phyloP scores from a whole-genome alignment of 2,113 vertebrate genomes.

The Hemiprocne comata region DNA sequence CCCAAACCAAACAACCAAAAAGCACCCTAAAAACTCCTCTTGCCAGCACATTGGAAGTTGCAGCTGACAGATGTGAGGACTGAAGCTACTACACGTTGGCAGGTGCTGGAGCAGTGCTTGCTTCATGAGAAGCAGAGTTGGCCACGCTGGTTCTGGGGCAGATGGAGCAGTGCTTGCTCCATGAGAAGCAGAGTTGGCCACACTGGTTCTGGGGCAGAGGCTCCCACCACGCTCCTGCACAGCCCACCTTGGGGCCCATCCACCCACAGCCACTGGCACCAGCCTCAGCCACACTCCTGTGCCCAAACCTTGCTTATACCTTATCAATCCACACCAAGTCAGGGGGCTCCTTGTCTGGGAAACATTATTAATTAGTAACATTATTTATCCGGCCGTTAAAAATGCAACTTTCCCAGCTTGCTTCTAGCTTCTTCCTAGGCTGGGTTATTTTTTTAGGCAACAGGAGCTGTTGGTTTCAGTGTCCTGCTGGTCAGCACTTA shows the following conservation, averaged over 20 bases:
- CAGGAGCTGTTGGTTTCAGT: neutral
- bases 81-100: no score
- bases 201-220: neutral
- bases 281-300: neutral
- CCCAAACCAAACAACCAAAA: neutral
- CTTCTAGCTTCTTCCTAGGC: neutral
- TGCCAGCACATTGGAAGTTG: no score
- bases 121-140: no score
- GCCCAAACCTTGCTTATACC: accelerated
- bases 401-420: neutral
- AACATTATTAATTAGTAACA: neutral
- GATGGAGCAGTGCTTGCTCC: neutral
- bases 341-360: neutral
- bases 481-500: neutral
- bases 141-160: no score
- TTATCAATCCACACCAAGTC: neutral
- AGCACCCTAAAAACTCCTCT: neutral
- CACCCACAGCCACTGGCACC: accelerated
- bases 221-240: no score
- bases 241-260: no score
- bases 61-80: no score
- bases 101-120: no score
- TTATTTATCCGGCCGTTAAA: neutral
- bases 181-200: neutral
- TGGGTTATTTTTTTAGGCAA: neutral